phyloP scores from a whole-genome alignment of 30 jellyfish, hydroid and myxozoan species.

The Phacellophora camtschatica region DNA sequence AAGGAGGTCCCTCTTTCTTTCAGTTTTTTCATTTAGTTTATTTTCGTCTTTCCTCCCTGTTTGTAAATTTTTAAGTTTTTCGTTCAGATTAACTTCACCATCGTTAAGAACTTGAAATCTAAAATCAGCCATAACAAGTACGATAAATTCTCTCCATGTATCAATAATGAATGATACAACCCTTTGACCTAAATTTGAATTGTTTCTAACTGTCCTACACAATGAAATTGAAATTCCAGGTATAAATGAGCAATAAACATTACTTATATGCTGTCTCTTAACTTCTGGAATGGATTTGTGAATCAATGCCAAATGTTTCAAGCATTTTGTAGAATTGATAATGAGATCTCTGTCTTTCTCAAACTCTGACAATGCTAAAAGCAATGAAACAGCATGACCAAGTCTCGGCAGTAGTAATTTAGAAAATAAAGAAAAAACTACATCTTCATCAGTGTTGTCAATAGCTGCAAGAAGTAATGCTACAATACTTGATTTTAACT shows the following conservation, averaged over 20 bases:
- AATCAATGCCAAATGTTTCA: constrained; percentile 26
- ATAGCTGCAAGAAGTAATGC: constrained; percentile 1
- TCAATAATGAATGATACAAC: constrained; percentile 15
- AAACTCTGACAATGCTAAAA: constrained; percentile 53
- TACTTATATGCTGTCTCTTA: constrained; percentile 28
- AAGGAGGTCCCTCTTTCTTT: background rate
- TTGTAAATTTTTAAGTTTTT: background rate
- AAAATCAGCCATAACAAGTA: constrained; percentile 43
- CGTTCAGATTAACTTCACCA: background rate
- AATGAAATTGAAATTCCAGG: constrained; percentile 78
- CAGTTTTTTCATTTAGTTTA: background rate
- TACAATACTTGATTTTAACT: constrained; percentile 40
- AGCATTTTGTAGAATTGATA: constrained; percentile 23
- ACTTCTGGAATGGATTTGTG: background rate
- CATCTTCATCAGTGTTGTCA: background rate
- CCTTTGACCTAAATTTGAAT: constrained; percentile 51
- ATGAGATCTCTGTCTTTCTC: constrained; percentile 59
- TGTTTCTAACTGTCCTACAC: constrained; percentile 14
- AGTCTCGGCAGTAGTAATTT: constrained; percentile 62
- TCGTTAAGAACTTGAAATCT: constrained; percentile 4
- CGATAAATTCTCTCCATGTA: constrained; percentile 20
- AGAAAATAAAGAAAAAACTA: constrained; percentile 3
- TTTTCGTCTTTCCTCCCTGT: background rate
- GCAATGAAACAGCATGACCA: constrained; percentile 82
- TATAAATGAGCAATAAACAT: constrained; percentile 53